Percentiles rank a stretch among this genome's conserved stretches.
phyloP scores from a whole-genome alignment of 1,140 invertebrate species.

The Neodiprion fabricii region DNA sequence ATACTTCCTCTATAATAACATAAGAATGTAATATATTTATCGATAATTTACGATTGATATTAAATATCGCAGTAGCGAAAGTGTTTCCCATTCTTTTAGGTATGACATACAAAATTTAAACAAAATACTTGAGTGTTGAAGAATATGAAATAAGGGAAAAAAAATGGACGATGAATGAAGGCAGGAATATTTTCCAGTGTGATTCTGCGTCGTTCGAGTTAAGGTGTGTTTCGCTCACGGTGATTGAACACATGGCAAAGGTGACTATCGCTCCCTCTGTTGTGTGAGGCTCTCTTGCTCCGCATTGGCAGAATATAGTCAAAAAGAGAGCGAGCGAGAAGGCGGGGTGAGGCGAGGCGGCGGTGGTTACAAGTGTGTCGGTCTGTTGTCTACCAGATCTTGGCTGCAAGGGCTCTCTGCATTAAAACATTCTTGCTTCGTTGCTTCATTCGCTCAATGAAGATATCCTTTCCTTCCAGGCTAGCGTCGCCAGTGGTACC shows the following conservation, averaged over 20 bases:
- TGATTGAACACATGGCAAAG: neutral
- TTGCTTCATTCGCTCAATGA: slow-evolving; percentile 57
- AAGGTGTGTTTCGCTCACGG: neutral
- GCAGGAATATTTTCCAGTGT: neutral
- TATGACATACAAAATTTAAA: too few relatives aligned
- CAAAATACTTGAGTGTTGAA: too few relatives aligned
- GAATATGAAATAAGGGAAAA: too few relatives aligned
- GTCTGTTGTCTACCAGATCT: slow-evolving; percentile 45
- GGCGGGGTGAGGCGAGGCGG: neutral
- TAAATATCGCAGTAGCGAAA: too few relatives aligned
- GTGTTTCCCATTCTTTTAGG: too few relatives aligned
- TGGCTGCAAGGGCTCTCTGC: slow-evolving; percentile 52
- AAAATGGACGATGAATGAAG: too few relatives aligned
- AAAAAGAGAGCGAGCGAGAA: neutral
- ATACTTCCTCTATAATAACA: too few relatives aligned
- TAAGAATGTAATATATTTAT: too few relatives aligned
- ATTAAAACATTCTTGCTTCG: slow-evolving; percentile 55
- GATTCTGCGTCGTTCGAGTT: neutral
- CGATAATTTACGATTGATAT: too few relatives aligned
- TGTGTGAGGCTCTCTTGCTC: neutral
- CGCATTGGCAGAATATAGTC: neutral
- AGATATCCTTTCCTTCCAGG: slow-evolving; percentile 49
- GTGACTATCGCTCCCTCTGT: neutral
- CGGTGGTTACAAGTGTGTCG: neutral
- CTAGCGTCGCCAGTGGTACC: slow-evolving; percentile 31